Base-by-base conservation (phyloP, 2,113 vertebrate species). In the Illadopsis cleaveri region DNA sequence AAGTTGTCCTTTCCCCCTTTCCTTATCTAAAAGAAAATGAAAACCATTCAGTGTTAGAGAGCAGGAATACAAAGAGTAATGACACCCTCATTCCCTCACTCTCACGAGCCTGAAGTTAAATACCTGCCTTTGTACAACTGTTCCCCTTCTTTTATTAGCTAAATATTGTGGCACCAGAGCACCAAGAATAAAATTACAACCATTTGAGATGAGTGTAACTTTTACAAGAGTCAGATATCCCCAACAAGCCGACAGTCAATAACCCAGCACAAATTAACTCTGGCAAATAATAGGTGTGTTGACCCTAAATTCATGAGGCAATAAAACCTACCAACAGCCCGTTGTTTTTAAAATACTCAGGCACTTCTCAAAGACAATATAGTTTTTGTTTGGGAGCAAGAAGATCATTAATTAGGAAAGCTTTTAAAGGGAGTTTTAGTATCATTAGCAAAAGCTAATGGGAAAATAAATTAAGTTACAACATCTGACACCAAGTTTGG, bases 281-380 rank as follows among this genome's bases (percentile, higher is more conserved):
- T 71, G 68, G 89, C 89, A 94, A 92, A 91, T 95, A 93, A 97
- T 80, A 97, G 91, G 60, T 79, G 80, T 81, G 94, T 33, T 98
- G 96, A 95, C 89, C 88, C 94, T 54, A 95, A 97, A 94, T 85
- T 95, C 90, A 95, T 28, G 85, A 85, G 83, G 81, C 92, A 92
- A 95, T 87, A 91, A 96, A 89, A 79, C 76, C 81, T 66, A 90
- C 82, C 42, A 92, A 75, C 78, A 83, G 91, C 76, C 91, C 0
- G 23, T 69, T 82, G 69, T 91, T 95, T 90, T 84, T 47, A 94
- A 91, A 95, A 91, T 90, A 84, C 72, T 93, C 61, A 50, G 53
- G 86, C 57, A 71, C 75, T 95, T 95, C 92, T 69, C 72, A 57
- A 48, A 84, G 86, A 94, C 81, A 89, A 77, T 92, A 71, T 77